These are phyloP conservation scores for Caradrina kadenii DNA, from an alignment of 2,888 invertebrate genomes.

Conservation along the genomic window DNA sequence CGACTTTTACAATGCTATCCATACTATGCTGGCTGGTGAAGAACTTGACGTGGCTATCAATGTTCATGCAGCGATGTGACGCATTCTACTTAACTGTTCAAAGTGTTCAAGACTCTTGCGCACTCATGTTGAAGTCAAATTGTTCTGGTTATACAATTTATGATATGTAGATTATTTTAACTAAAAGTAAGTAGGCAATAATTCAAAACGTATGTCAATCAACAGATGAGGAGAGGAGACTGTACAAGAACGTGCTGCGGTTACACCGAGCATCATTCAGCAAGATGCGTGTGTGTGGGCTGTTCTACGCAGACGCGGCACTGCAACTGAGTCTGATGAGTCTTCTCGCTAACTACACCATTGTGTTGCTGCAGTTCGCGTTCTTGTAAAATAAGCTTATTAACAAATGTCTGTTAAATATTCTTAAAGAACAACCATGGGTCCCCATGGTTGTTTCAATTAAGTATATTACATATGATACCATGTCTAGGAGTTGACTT, in stretches of 20 bases:
- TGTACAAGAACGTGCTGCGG: constrained; percentile 19
- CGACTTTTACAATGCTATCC: neutral
- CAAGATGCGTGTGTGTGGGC: constrained; percentile 8
- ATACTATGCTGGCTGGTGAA: constrained; percentile 12
- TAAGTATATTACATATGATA: too few species aligned
- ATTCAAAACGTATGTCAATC: neutral
- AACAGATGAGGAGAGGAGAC: constrained; percentile 1
- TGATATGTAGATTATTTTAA: too few species aligned
- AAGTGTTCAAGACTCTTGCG: constrained; percentile 18
- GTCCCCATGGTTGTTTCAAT: too few species aligned
- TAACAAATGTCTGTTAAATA: too few species aligned
- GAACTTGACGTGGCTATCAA: neutral
- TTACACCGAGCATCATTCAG: constrained; percentile 14
- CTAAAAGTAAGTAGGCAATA: too few species aligned
- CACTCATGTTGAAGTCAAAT: constrained; percentile 7
- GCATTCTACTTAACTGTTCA: constrained; percentile 24
- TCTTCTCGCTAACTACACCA: neutral
- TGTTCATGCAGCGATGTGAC: constrained; percentile 19
- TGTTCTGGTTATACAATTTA: constrained; percentile 11
- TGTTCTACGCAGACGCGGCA: constrained; percentile 8
- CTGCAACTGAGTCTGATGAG: neutral
- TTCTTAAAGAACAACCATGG: too few species aligned
- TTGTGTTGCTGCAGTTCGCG: neutral
- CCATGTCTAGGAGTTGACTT: too few species aligned
- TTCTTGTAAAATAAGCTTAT: too few species aligned